These are phyloP conservation scores for Caradrina kadenii DNA, from an alignment of 2,888 invertebrate species.

Conservation along the genomic window DNA sequence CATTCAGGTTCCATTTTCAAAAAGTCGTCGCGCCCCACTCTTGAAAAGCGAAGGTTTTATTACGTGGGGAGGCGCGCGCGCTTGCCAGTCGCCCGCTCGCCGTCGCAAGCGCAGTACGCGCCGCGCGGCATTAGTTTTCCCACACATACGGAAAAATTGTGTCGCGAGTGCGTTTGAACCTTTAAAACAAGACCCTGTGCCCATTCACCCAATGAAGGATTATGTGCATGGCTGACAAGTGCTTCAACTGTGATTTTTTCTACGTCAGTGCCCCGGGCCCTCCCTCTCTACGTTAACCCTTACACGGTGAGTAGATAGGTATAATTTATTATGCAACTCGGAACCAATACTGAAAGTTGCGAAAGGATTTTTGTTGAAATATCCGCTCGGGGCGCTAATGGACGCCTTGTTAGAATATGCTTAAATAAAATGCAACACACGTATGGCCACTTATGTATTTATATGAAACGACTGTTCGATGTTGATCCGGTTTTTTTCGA, in stretches of 20 bases:
- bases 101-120: constrained; percentile 82
- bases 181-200: constrained; percentile 60
- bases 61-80: constrained; percentile 77
- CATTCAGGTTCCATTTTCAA: constrained; percentile 69
- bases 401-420: constrained; percentile 69
- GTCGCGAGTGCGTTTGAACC: constrained; percentile 80
- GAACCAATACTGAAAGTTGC: constrained; percentile 77
- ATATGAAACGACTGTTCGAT: constrained; percentile 44
- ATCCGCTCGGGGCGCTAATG: constrained; percentile 75
- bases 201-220: constrained; percentile 80
- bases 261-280: constrained; percentile 84
- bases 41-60: constrained; percentile 85
- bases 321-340: constrained; percentile 69
- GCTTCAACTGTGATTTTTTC: constrained; percentile 79
- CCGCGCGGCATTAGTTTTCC: constrained; percentile 87
- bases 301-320: constrained; percentile 67
- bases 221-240: constrained; percentile 88
- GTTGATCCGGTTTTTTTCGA: constrained; percentile 66
- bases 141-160: constrained; percentile 85
- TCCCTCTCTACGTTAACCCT: constrained; percentile 69
- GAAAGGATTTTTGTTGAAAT: constrained; percentile 71
- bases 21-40: constrained; percentile 79
- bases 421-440: constrained; percentile 47
- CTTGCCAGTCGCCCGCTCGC: constrained; percentile 83
- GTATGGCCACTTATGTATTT: constrained; percentile 40